Evolutionary conservation across 2,797 vertebrate genomes (phyloP), one percentile per base, ranked within the genome.

Genomic region (Enteromius paludinosus): DNA sequence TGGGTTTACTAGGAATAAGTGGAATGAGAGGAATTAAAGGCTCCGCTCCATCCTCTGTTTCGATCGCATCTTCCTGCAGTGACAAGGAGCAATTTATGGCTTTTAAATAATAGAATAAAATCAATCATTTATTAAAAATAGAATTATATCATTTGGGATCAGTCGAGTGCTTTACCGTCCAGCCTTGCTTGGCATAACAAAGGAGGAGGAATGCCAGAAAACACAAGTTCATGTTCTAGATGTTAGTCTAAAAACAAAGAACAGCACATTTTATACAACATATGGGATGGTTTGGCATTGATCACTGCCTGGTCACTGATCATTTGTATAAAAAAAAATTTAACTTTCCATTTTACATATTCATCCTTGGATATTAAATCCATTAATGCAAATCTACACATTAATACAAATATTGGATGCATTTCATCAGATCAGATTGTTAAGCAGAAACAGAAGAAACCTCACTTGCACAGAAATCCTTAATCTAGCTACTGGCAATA

Each of bases 181-280:
- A 87, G 92, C 91, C 92, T 86, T 84, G 92, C 88, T 89, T 92
- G 90, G 88, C 90, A 86, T 93, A 89, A 91, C 90, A 92, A 85
- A 95, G 89, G 85, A 95, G 87, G 90, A 95, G 92, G 92, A 96
- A 92, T 92, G 92, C 92, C 74, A 90, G 69, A 88, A 94, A 90
- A 89, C 81, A 89, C 86, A 93, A 88, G 83, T 94, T 92, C 95
- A 95, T 96, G 89, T 93, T 89, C 86, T 90, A 89, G 86, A 75
- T 85, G 79, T 33, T 83, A 71, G 88, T 89, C 93, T 94, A 87
- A 30, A 84, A 35, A 1, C 23, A 68, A 85, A 88, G 20, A 87
- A 82, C 56, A 1, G 79, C 4, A 43, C 3, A 65, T 20, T 25
- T 52, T 62, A 33, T 14, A 28, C 3, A 69, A 49, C 4, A 62